Evolutionary conservation across 2,113 vertebrate genomes (phyloP).

Genomic region (Ophiodon elongatus): DNA sequence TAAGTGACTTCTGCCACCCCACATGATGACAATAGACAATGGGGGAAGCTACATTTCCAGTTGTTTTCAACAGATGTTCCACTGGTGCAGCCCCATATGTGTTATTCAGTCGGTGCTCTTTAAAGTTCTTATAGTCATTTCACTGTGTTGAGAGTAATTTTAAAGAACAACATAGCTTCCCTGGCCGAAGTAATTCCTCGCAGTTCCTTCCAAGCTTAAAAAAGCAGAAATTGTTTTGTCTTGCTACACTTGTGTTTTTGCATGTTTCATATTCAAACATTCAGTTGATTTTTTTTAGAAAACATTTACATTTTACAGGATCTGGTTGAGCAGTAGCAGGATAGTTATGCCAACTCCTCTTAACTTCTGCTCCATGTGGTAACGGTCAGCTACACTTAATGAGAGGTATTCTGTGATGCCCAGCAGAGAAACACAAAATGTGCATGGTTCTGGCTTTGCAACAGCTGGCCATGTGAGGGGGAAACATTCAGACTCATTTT

Average conservation of each 20-base stretch:
- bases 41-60: constrained; percentile 17
- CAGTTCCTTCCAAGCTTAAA: not conserved
- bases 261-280: constrained; percentile 13
- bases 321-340: constrained; percentile 54
- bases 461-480: constrained; percentile 54
- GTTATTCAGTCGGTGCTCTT: not conserved
- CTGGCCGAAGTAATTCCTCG: not conserved
- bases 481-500: constrained; percentile 39
- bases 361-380: constrained; percentile 65
- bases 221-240: constrained; percentile 6
- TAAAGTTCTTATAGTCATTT: not conserved
- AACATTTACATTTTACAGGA: constrained; percentile 24
- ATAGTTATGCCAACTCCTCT: constrained; percentile 56
- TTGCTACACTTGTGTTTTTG: not conserved
- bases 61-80: constrained; percentile 1
- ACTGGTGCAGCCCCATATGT: not conserved
- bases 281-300: not conserved
- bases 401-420: constrained; percentile 54
- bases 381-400: constrained; percentile 61
- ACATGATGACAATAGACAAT: constrained; percentile 52
- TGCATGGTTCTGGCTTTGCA: constrained; percentile 42
- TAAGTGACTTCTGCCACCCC: constrained; percentile 64
- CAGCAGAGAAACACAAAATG: constrained; percentile 38
- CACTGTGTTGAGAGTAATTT: constrained; percentile 7
- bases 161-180: not conserved